phyloP scores from a whole-genome alignment of 1,140 invertebrate species.

The Drosophila sturtevanti region DNA sequence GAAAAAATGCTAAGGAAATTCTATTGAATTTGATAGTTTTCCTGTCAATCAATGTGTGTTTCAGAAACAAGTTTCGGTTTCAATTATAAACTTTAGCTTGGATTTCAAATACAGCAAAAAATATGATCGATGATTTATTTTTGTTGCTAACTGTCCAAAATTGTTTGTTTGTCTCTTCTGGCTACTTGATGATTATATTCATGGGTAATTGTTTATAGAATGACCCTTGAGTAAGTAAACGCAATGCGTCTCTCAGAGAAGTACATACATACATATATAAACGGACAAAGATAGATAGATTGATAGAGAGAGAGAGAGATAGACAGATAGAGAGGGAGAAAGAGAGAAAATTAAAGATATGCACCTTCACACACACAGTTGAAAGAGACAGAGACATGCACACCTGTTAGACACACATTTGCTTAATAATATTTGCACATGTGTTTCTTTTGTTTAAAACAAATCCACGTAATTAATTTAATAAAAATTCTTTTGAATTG shows the following conservation, averaged over 20 bases:
- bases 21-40: no score
- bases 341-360: conserved; percentile 11
- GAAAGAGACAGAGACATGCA: conserved; percentile 27
- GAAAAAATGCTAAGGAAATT: neutral
- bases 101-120: neutral
- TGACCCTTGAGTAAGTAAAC: conserved; percentile 80
- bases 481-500: neutral
- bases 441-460: conserved; percentile 71
- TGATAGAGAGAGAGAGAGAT: neutral
- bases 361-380: conserved; percentile 21
- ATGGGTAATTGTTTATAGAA: conserved; percentile 69
- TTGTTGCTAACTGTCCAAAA: conserved; percentile 48
- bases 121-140: neutral
- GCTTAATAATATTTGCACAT: conserved; percentile 71
- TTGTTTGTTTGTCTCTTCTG: conserved; percentile 38
- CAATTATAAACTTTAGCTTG: neutral
- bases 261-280: no score
- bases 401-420: conserved; percentile 64
- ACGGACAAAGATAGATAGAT: conserved; percentile 3
- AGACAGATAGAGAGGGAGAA: neutral
- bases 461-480: conserved; percentile 71
- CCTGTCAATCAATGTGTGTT: no score
- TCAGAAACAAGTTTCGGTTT: no score
- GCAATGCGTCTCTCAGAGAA: conserved; percentile 50
- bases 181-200: conserved; percentile 74